phyloP scores from a whole-genome alignment of 1,140 invertebrate genomes.

The Drosophila ogumai region DNA sequence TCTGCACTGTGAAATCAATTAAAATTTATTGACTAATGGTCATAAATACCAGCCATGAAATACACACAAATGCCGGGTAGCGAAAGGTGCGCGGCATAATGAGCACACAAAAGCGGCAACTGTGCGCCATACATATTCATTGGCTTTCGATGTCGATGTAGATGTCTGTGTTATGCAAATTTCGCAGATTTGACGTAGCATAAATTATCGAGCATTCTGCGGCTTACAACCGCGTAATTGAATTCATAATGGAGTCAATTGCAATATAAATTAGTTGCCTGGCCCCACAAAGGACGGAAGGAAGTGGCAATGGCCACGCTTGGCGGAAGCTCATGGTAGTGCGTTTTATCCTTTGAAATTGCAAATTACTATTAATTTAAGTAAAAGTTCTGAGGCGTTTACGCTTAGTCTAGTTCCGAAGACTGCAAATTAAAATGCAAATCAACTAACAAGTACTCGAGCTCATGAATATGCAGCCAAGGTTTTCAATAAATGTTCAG shows the following conservation, averaged over 20 bases:
- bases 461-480: constrained; percentile 53
- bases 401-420: neutral
- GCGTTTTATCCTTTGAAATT: constrained; percentile 28
- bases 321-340: constrained; percentile 25
- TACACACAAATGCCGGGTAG: constrained; percentile 1
- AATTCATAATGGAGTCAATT: constrained; percentile 66
- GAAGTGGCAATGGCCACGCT: constrained; percentile 33
- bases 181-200: constrained; percentile 40
- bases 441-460: constrained; percentile 39
- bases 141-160: constrained; percentile 9
- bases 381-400: constrained; percentile 1
- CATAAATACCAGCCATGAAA: constrained; percentile 37
- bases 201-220: constrained; percentile 58
- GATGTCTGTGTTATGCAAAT: constrained; percentile 53
- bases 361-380: constrained; percentile 34
- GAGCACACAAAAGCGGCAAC: constrained; percentile 17
- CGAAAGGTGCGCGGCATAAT: constrained; percentile 37
- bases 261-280: constrained; percentile 49
- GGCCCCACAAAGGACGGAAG: constrained; percentile 29
- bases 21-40: constrained; percentile 58
- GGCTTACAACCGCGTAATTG: constrained; percentile 57
- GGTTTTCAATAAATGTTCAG: constrained; percentile 46
- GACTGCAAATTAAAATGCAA: constrained; percentile 50
- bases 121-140: constrained; percentile 35
- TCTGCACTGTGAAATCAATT: constrained; percentile 49